A percentile compares a stretch with the other conserved stretches of the same genome.
These are phyloP conservation scores for Dasypolia templi DNA, from an alignment of 2,888 invertebrate genomes.

Conservation along the genomic window DNA sequence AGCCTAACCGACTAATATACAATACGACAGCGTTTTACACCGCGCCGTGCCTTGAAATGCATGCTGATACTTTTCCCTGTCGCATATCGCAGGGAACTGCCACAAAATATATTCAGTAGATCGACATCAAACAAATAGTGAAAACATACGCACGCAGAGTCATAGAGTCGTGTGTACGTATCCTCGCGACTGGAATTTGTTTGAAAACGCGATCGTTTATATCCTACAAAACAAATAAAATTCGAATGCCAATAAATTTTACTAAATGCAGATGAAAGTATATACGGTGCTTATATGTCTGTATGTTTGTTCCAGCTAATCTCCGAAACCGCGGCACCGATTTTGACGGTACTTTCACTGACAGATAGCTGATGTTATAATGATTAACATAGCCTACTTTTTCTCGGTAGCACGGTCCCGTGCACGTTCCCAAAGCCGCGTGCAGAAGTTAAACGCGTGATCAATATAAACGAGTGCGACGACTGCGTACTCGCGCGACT, in stretches of 20 bases:
- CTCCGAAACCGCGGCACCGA: not conserved
- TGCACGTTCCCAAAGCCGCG: not conserved
- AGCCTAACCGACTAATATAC: constrained; percentile 46
- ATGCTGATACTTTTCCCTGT: constrained; percentile 53
- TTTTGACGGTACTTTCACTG: not conserved
- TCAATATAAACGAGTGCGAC: not conserved
- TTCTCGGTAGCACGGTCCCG: too few relatives aligned
- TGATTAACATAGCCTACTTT: not conserved
- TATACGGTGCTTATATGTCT: too few relatives aligned
- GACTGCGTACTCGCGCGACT: not conserved
- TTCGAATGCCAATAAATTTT: not conserved
- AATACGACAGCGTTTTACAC: constrained; percentile 49
- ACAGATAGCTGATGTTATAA: not conserved
- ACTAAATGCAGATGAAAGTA: not conserved
- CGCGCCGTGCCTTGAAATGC: constrained; percentile 43
- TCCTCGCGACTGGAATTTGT: not conserved
- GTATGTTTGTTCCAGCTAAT: not conserved
- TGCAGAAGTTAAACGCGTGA: not conserved
- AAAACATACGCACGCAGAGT: not conserved
- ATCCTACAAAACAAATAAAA: not conserved
- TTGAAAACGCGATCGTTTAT: too few relatives aligned
- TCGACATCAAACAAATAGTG: not conserved
- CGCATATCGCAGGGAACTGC: constrained; percentile 26
- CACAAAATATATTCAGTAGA: constrained; percentile 10
- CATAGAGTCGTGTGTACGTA: not conserved